These are phyloP conservation scores for Apodemia zela DNA, from an alignment of 2,888 invertebrate genomes.

Conservation along the genomic window DNA sequence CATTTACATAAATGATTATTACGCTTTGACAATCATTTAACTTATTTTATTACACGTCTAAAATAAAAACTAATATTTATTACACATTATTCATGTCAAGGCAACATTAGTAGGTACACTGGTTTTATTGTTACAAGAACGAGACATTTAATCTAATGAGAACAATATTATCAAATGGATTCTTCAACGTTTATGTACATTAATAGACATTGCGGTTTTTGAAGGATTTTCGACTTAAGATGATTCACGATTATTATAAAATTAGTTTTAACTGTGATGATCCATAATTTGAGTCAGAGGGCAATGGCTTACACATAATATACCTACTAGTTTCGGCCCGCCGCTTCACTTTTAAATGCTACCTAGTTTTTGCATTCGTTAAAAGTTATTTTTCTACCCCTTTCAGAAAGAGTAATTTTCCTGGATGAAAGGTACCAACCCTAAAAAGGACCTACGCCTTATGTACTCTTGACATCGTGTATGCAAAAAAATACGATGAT, in stretches of 20 bases:
- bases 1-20: not conserved
- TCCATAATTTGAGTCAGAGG: not conserved
- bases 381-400: too few relatives aligned
- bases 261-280: not conserved
- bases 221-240: conserved; percentile 16
- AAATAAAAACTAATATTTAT: conserved; percentile 3
- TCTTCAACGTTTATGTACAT: conserved; percentile 22
- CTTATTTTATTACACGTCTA: not conserved
- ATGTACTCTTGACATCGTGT: too few relatives aligned
- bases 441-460: too few relatives aligned
- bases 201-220: not conserved
- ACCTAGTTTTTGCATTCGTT: too few relatives aligned
- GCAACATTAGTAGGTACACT: conserved; percentile 3
- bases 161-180: not conserved
- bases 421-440: too few relatives aligned
- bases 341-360: too few relatives aligned
- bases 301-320: not conserved
- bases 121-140: conserved; percentile 11
- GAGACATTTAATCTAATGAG: conserved; percentile 10
- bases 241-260: not conserved
- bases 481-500: too few relatives aligned
- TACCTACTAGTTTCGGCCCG: too few relatives aligned
- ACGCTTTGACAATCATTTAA: not conserved
- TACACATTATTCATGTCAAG: conserved; percentile 10
- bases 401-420: too few relatives aligned